Evolutionary conservation across 1,140 invertebrate species (phyloP).

Genomic region (Atta texana): DNA sequence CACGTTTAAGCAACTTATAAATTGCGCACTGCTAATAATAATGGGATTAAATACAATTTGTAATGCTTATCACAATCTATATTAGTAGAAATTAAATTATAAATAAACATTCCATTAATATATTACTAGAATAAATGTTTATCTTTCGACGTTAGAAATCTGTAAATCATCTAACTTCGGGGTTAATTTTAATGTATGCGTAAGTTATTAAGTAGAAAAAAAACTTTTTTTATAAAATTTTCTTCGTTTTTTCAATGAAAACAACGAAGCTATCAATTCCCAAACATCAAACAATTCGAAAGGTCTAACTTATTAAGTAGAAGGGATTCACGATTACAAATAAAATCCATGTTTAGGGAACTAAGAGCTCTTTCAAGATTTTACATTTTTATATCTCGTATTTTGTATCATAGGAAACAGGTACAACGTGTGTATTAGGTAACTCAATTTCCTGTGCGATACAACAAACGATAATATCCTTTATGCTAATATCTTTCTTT

Average conservation of each 20-base stretch:
- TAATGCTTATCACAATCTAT: conserved; percentile 35
- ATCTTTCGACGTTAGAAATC: not conserved
- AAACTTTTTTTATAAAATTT: conserved; percentile 1
- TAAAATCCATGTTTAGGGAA: not conserved
- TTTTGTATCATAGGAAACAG: conserved; percentile 61
- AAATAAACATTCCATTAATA: conserved; percentile 23
- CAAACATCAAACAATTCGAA: conserved; percentile 17
- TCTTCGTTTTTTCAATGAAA: not conserved
- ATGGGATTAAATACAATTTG: conserved; percentile 34
- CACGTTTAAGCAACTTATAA: conserved; percentile 40
- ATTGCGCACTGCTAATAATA: conserved; percentile 18
- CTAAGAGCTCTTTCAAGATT: not conserved
- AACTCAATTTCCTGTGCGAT: conserved; percentile 60
- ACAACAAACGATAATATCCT: conserved; percentile 56
- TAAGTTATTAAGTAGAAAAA: conserved; percentile 50
- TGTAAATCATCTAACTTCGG: conserved; percentile 15
- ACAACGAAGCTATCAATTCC: not conserved
- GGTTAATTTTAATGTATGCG: conserved; percentile 20
- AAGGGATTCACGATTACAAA: conserved; percentile 11
- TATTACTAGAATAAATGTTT: conserved; percentile 38
- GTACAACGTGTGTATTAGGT: conserved; percentile 57
- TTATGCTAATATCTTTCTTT: not conserved
- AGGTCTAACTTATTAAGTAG: conserved; percentile 19
- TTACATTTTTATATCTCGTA: conserved; percentile 18
- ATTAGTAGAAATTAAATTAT: conserved; percentile 30